Base-by-base conservation (phyloP, 2,797 vertebrate genomes). In the Ataeniobius toweri region DNA sequence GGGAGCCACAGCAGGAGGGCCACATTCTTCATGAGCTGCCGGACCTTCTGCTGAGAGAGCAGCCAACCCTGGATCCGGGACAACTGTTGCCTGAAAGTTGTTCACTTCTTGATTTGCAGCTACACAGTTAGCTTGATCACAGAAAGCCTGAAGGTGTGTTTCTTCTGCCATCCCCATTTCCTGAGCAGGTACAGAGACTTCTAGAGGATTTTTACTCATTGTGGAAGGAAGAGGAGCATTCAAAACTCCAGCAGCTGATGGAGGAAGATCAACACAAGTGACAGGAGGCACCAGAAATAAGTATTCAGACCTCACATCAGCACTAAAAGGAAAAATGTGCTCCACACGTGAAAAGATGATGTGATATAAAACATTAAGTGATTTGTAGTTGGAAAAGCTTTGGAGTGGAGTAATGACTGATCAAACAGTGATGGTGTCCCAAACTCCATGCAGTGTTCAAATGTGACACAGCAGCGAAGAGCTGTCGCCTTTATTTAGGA, bases 191-290 rank as follows among this genome's bases (percentile, higher is more conserved):
- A 61, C 28, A 73, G 88, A 71, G 59, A 77, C 51, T 77, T 85
- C 90, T 88, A 85, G 73, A 83, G 88, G 77, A 61, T 70, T 93
- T 73, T 86, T 92, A 84, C 82, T 89, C 67, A 85, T 75, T 85
- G 91, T 85, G 85, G 86, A 87, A 82, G 85, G 85, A 81, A 90
- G 68, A 67, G 87, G 82, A 80, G 88, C 63, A 59, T 79, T 83
- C 77, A 88, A 87, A 75, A 86, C 91, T 85, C 86, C 90, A 74
- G 89, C 76, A 89, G 88, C 86, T 91, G 83, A 88, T 84, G 74
- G 84, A 89, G 87, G 81, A 88, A 82, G 71, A 85, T 79, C 53
- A 85, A 82, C 70, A 50, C 77, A 75, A 80, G 86, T 85, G 81
- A 80, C 8, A 26, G 53, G 75, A 75, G 80, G 75, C 69, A 78